These are phyloP conservation scores for Whitmania pigra DNA, from an alignment of 1,140 invertebrate species.

Conservation along the genomic window DNA sequence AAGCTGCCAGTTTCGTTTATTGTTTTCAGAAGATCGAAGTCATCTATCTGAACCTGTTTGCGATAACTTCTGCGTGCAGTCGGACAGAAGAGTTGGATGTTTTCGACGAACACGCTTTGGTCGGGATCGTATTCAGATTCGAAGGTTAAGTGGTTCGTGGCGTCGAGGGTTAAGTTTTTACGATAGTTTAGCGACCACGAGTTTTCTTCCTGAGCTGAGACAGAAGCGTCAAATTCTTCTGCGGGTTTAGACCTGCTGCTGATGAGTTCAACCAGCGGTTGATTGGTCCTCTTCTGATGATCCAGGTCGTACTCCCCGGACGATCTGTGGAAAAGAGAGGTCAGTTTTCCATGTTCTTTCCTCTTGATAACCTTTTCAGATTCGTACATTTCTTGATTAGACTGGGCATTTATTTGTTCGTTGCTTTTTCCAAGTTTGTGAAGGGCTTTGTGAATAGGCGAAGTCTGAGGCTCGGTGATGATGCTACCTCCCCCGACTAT, in stretches of 20 bases:
- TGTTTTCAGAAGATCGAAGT: neutral
- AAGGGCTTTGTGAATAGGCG: too few relatives aligned
- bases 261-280: constrained; percentile 8
- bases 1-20: neutral
- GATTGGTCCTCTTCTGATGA: neutral
- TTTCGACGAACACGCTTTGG: neutral
- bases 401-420: too few relatives aligned
- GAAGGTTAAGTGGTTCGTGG: neutral
- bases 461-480: too few relatives aligned
- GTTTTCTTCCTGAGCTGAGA: neutral
- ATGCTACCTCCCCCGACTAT: too few relatives aligned
- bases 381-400: too few relatives aligned
- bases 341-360: neutral
- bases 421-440: too few relatives aligned
- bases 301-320: constrained; percentile 3
- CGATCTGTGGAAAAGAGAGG: neutral
- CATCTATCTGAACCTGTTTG: constrained; percentile 1
- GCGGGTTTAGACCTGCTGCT: neutral
- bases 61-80: neutral
- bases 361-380: neutral
- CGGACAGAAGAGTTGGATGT: neutral
- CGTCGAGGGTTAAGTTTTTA: neutral
- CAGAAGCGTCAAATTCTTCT: neutral
- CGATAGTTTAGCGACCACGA: neutral
- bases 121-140: neutral